A percentile compares a stretch with the other conserved stretches of the same genome.
phyloP scores from a whole-genome alignment of 2,113 vertebrate species.

The Muntiacus reevesi region DNA sequence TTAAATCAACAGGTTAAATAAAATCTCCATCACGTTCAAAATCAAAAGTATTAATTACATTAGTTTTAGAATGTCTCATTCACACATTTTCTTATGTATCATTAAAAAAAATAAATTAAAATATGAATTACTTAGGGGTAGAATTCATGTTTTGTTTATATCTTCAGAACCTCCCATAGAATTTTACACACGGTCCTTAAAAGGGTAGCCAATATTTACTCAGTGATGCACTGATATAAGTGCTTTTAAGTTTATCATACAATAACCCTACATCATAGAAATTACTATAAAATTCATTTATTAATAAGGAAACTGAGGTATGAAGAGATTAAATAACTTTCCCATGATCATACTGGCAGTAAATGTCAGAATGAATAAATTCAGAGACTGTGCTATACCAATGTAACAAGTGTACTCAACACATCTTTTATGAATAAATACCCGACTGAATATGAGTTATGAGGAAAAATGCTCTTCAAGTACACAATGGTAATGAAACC shows the following conservation, averaged over 20 bases:
- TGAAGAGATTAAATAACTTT: not conserved
- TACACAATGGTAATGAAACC: not conserved
- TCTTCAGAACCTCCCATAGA: not conserved
- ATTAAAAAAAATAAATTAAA: not conserved
- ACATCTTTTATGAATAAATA: not conserved
- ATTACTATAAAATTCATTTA: not conserved
- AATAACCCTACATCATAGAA: not conserved
- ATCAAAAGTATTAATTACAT: not conserved
- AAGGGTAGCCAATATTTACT: not conserved
- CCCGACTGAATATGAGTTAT: not conserved
- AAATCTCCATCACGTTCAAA: not conserved
- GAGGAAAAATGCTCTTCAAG: not conserved
- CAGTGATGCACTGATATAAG: not conserved
- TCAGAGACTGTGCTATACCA: not conserved
- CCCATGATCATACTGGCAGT: not conserved
- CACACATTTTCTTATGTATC: not conserved
- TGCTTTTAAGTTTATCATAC: not conserved
- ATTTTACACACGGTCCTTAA: not conserved
- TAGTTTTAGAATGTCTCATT: not conserved
- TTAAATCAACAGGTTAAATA: not conserved
- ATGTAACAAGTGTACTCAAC: not conserved
- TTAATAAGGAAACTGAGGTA: not conserved
- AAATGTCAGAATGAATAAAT: not conserved
- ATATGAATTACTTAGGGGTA: not conserved
- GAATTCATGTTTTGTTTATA: not conserved